Evolutionary conservation across 2,113 vertebrate genomes (phyloP).

Genomic region (Aleadryas rufinucha): DNA sequence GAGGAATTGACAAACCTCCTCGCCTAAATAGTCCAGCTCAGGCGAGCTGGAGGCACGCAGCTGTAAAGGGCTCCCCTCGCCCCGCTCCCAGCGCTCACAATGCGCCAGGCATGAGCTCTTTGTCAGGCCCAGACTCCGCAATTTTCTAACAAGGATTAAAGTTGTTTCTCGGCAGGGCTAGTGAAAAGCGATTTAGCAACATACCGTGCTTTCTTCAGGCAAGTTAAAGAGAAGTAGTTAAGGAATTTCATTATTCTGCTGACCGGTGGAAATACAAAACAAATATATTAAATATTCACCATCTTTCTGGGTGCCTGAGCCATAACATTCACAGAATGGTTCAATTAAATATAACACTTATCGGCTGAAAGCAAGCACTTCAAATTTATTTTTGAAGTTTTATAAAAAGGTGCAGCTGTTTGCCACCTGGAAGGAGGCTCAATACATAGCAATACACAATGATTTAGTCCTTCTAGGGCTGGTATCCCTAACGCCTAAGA

Average conservation of each 20-base stretch:
- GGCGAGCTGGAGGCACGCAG: slow-evolving; percentile 79
- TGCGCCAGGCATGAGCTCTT: slow-evolving; percentile 82
- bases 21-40: slow-evolving; percentile 84
- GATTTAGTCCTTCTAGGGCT: slow-evolving; percentile 52
- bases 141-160: slow-evolving; percentile 89
- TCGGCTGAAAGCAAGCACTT: slow-evolving; percentile 56
- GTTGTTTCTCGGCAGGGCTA: slow-evolving; percentile 78
- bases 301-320: slow-evolving; percentile 45
- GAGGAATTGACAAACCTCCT: slow-evolving; percentile 83
- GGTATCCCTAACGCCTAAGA: slow-evolving; percentile 68
- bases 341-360: slow-evolving; percentile 70
- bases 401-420: slow-evolving; percentile 74
- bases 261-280: slow-evolving; percentile 71
- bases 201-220: slow-evolving; percentile 79
- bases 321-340: slow-evolving; percentile 47
- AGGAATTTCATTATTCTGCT: slow-evolving; percentile 80
- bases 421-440: slow-evolving; percentile 78
- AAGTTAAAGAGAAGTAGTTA: slow-evolving; percentile 83
- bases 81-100: slow-evolving; percentile 75
- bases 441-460: slow-evolving; percentile 74
- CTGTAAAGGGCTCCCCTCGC: slow-evolving; percentile 82
- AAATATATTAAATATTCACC: slow-evolving; percentile 79
- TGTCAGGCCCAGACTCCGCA: slow-evolving; percentile 82
- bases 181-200: slow-evolving; percentile 85
- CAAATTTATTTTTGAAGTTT: slow-evolving; percentile 68